Base-by-base conservation (phyloP, 2,113 vertebrate species). In the Atherinomorus stipes region DNA sequence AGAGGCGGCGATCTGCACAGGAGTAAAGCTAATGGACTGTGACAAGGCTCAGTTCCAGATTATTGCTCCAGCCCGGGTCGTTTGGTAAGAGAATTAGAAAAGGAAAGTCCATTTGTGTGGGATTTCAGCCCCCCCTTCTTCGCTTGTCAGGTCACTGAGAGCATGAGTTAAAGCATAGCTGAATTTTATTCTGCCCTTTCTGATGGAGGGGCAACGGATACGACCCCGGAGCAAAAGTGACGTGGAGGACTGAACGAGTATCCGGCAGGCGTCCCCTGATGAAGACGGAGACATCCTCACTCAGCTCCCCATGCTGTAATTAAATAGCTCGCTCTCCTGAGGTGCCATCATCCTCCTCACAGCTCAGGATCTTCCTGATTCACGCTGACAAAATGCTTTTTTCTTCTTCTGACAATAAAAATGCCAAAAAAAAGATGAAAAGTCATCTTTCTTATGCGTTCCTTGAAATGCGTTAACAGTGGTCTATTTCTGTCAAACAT, bases 21-120 rank as follows among this genome's bases (percentile, higher is more conserved):
- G 74, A 85, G 88, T 78, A 77, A 86, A 86, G 85, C 85, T 88
- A 88, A 88, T 70, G 74, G 72, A 71, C 80, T 84, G 68, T 81
- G 78, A 88, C 71, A 44, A 38, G 70, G 80, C 83, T 89, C 78
- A 73, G 65, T 72, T 86, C 81, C 70, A 89, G 88, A 86, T 92
- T 87, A 92, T 47, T 83, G 70, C 73, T 58, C 54, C 79, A 85
- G 83, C 71, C 71, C 26, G 4, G 66, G 58, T 18, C 12, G 62
- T 89, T 89, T 76, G 80, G 77, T 82, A 86, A 85, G 71, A 79
- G 87, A 90, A 89, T 88, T 87, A 92, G 19, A 71, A 21, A 40
- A 74, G 65, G 25, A 82, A 62, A 90, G 89, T 87, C 74, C 75
- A 77, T 82, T 80, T 67, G 60, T 76, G 83, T 74, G 49, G 64